Conservation (phyloP, 2,888 invertebrate species). For the Lasioglossum zephyrum region DNA sequence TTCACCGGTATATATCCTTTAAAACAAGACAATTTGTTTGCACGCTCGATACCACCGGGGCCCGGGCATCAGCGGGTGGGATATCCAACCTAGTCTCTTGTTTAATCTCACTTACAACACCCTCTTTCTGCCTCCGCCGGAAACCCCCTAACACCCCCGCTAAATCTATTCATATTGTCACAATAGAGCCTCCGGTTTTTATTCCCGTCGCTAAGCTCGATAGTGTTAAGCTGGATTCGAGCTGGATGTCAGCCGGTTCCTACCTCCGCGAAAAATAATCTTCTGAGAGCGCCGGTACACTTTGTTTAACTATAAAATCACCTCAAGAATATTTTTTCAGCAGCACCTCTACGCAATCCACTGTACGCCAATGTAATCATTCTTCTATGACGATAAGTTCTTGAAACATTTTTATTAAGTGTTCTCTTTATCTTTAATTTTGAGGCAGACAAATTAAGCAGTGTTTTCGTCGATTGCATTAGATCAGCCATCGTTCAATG, state of each 20-base stretch:
- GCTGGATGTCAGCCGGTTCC: slow-evolving; percentile 2
- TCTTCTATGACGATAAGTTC: not conserved
- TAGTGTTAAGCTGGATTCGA: slow-evolving; percentile 39
- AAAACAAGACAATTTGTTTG: slow-evolving; percentile 78
- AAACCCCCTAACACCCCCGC: not conserved
- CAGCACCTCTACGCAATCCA: not conserved
- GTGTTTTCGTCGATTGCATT: too few relatives aligned
- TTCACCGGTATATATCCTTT: slow-evolving; percentile 62
- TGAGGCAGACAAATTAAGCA: too few relatives aligned
- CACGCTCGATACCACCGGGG: slow-evolving; percentile 66
- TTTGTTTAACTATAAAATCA: not conserved
- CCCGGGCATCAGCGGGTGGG: slow-evolving; percentile 75
- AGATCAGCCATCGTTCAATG: not conserved
- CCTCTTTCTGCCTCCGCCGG: not conserved
- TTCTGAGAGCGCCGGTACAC: not conserved
- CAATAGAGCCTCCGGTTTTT: slow-evolving; percentile 3
- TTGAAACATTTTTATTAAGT: not conserved
- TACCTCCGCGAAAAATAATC: not conserved
- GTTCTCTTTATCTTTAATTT: too few relatives aligned
- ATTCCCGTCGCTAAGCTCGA: slow-evolving; percentile 2
- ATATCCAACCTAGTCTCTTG: slow-evolving; percentile 42
- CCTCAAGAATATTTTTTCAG: not conserved
- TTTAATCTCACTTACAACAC: slow-evolving; percentile 31
- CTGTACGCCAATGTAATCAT: not conserved
- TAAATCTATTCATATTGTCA: slow-evolving; percentile 14